phyloP scores from a whole-genome alignment of 2,113 vertebrate species.

The Rhinogobius similis region DNA sequence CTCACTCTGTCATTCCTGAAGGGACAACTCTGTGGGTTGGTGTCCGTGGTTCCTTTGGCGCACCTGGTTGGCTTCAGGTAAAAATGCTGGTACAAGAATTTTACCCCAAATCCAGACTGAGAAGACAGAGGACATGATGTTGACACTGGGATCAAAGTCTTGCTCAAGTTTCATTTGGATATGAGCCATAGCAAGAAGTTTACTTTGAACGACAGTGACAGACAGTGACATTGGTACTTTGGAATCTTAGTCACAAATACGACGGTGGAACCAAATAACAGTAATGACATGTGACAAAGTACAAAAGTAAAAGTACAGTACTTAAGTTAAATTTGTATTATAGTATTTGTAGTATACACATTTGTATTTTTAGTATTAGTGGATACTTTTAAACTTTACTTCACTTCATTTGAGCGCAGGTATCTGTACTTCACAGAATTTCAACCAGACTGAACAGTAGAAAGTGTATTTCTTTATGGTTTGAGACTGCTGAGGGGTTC shows the following conservation, averaged over 20 bases:
- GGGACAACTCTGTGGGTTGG: slow-evolving; percentile 40
- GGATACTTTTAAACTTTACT: too few species aligned
- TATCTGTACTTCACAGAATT: too few species aligned
- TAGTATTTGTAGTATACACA: too few species aligned
- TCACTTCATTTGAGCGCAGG: too few species aligned
- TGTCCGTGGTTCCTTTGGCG: slow-evolving; percentile 42
- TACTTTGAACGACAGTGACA: too few species aligned
- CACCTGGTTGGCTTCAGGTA: slow-evolving; percentile 72
- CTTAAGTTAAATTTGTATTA: too few species aligned
- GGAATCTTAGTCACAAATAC: not conserved
- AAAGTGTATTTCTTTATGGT: too few species aligned
- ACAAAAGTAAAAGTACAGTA: too few species aligned
- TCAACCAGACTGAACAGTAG: too few species aligned
- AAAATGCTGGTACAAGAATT: slow-evolving; percentile 70
- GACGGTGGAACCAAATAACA: not conserved
- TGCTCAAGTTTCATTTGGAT: not conserved
- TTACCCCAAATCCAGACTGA: slow-evolving; percentile 63
- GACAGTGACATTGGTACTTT: not conserved
- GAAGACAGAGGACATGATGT: not conserved
- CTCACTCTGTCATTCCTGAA: slow-evolving; percentile 76
- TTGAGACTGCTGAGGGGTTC: too few species aligned
- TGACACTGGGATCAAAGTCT: not conserved
- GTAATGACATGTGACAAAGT: too few species aligned
- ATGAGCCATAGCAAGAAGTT: not conserved
- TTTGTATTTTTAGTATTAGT: too few species aligned